Percentiles rank a stretch among this genome's conserved stretches.
Evolutionary conservation across 2,113 vertebrate genomes (phyloP).

Genomic region (Hyperopisus bebe): DNA sequence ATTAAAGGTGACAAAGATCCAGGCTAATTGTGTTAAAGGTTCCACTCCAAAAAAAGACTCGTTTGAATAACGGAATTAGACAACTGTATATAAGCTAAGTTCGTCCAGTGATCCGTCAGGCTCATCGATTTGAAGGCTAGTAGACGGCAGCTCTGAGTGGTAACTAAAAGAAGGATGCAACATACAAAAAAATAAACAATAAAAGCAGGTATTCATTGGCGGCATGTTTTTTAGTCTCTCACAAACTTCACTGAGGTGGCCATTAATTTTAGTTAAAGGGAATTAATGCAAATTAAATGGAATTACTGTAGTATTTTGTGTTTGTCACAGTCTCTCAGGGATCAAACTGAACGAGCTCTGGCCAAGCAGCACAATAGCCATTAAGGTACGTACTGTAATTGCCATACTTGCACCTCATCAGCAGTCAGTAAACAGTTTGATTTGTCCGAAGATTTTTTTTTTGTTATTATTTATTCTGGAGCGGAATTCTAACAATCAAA

Average conservation of each 20-base stretch:
- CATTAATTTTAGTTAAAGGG: background rate
- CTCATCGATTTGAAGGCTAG: background rate
- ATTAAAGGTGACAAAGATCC: background rate
- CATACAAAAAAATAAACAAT: background rate
- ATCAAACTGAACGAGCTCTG: background rate
- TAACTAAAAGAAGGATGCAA: background rate
- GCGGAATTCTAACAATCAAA: background rate
- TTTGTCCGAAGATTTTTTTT: background rate
- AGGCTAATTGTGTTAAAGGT: background rate
- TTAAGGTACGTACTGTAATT: background rate
- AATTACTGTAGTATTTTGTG: background rate
- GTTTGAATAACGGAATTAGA: background rate
- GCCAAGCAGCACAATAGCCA: background rate
- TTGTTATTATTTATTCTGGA: background rate
- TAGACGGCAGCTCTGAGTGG: background rate
- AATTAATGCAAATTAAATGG: slow-evolving; percentile 11
- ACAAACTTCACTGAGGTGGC: background rate
- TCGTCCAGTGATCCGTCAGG: background rate
- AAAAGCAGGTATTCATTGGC: background rate
- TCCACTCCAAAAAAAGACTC: background rate
- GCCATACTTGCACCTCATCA: background rate
- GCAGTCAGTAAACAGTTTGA: background rate
- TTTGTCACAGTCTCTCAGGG: background rate
- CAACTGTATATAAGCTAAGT: background rate
- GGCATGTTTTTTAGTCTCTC: background rate